Base-by-base conservation (phyloP, 2,888 invertebrate genomes). In the Eupithecia centaureata region DNA sequence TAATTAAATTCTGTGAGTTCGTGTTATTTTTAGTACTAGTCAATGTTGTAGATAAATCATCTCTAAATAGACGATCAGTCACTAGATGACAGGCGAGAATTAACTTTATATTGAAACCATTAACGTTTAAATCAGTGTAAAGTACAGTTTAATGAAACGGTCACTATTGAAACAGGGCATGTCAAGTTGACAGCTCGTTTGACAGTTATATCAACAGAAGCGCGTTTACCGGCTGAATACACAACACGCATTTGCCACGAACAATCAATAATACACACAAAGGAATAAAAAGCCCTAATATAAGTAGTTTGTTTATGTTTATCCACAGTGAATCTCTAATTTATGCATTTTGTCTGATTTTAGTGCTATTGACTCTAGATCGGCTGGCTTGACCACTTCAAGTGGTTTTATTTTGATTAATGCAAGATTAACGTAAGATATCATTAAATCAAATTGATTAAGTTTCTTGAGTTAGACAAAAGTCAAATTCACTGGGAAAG, bases 171-270 rank as follows among this genome's bases (percentile, higher is more conserved):
- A 72, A 65, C 65, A 69, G 72, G 76, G 69, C 68, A 61, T 75
- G 78, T 78, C 76, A 76, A 80, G 57, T 63, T 83, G 82, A 84
- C 85, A 85, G 80, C 76, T 77, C 35, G 63, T 66, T 70, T 82
- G 84, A 90, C 90, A 89, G 90, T 88, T 89, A 89, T 71, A 67
- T 79, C 86, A 89, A 89, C 79, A 88, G 76, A 66, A 52, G 66
- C 79, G 76, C 75, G 75, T 66, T 65, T 71, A 61, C 68, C 62
- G 58, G 59, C 65, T 47, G 65, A 63, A 61, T 61, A 72, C 70
- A 74, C 67, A 72, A 70, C 72, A 65, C 69, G 65, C 67, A 72
- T 70, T 73, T 75, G 75, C 71, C 73, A 68, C 72, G 63, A 65
- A 69, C 64, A 68, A 65, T 61, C 70, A 66, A 71, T 68, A 63